phyloP scores from a whole-genome alignment of 2,797 vertebrate species.

The Phalloptychus januarius region DNA sequence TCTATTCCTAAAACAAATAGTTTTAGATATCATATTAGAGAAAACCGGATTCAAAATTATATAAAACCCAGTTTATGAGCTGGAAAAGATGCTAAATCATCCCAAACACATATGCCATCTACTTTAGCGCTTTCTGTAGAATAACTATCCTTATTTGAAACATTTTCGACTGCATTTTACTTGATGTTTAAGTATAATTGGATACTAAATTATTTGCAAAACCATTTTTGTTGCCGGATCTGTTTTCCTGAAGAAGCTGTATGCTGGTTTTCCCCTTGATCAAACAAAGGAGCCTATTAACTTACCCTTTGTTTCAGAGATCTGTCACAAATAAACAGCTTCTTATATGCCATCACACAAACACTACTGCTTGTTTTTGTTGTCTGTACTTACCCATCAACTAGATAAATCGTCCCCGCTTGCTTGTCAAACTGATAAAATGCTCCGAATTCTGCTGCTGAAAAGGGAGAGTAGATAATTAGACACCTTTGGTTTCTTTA shows the following conservation, averaged over 20 bases:
- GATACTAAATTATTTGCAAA: slow-evolving; percentile 6
- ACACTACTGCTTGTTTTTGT: slow-evolving; percentile 26
- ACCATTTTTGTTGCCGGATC: slow-evolving; percentile 1
- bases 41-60: neutral
- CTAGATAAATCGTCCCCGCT: slow-evolving; percentile 46
- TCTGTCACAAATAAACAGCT: slow-evolving; percentile 31
- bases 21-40: neutral
- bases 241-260: slow-evolving; percentile 8
- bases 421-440: slow-evolving; percentile 16
- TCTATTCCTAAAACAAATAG: neutral
- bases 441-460: slow-evolving; percentile 27
- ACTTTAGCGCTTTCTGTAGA: neutral
- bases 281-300: slow-evolving; percentile 26
- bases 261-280: slow-evolving; percentile 23
- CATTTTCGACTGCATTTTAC: neutral
- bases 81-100: too few relatives aligned
- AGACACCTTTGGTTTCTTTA: slow-evolving; percentile 43
- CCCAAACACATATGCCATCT: neutral
- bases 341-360: slow-evolving; percentile 16
- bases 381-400: slow-evolving; percentile 6
- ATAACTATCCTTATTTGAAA: neutral
- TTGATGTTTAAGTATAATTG: neutral
- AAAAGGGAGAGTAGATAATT: slow-evolving; percentile 66
- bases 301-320: slow-evolving; percentile 10
- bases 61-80: too few relatives aligned